These are phyloP conservation scores for Cichlasoma orientale DNA, from an alignment of 2,797 vertebrate species.

Conservation along the genomic window DNA sequence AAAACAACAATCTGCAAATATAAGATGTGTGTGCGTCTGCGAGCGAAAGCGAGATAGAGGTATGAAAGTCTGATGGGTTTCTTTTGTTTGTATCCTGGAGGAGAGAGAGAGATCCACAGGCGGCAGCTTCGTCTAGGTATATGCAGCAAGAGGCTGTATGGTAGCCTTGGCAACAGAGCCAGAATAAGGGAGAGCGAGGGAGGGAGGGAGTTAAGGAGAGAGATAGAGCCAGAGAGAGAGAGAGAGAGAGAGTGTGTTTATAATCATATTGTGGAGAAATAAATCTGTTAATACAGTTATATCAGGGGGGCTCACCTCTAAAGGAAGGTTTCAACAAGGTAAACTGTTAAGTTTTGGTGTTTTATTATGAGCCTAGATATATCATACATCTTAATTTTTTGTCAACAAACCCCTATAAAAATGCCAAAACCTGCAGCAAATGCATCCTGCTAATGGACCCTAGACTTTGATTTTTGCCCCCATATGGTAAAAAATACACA, in stretches of 20 bases:
- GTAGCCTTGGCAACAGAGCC: conserved; percentile 86
- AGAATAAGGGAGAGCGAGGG: conserved; percentile 65
- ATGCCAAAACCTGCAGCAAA: background rate
- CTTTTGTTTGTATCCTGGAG: conserved; percentile 79
- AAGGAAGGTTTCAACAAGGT: conserved; percentile 3
- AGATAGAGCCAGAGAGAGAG: conserved; percentile 28
- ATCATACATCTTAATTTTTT: background rate
- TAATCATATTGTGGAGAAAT: conserved; percentile 51
- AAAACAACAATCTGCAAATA: conserved; percentile 34
- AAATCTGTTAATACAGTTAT: conserved; percentile 13
- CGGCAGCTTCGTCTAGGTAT: conserved; percentile 80
- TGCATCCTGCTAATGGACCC: background rate
- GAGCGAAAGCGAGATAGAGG: conserved; percentile 36
- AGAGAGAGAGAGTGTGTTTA: conserved; percentile 15
- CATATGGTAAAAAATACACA: background rate
- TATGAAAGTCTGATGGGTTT: conserved; percentile 65
- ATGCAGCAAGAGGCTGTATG: conserved; percentile 83
- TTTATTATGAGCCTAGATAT: background rate
- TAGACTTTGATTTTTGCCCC: background rate
- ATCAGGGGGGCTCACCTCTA: conserved; percentile 4
- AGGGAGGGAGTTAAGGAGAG: conserved; percentile 36
- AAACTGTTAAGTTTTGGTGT: background rate
- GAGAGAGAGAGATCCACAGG: conserved; percentile 73
- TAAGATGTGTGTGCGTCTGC: conserved; percentile 16
- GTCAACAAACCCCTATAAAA: background rate